Evolutionary conservation across 2,888 invertebrate species (phyloP).

Genomic region (Hymenopus coronatus): DNA sequence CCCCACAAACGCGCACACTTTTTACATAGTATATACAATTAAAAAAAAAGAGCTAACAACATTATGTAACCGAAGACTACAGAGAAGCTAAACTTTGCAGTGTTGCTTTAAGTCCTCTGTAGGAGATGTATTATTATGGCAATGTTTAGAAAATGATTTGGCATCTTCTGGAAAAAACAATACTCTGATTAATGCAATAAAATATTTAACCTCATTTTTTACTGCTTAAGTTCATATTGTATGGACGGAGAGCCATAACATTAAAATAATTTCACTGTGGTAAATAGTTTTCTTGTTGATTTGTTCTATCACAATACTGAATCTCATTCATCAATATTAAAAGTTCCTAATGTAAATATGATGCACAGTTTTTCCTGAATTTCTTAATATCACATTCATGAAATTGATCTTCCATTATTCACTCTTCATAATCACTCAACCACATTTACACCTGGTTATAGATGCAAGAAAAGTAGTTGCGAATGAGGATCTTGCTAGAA

Average conservation of each 20-base stretch:
- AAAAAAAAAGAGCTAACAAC: neutral
- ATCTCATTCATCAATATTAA: neutral
- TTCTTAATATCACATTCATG: neutral
- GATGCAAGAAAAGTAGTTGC: neutral
- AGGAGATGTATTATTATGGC: neutral
- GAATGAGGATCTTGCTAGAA: too few relatives aligned
- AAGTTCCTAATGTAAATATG: neutral
- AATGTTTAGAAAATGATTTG: neutral
- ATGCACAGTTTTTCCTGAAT: neutral
- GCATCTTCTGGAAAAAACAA: neutral
- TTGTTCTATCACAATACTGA: neutral
- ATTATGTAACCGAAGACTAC: neutral
- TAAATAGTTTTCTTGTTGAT: neutral
- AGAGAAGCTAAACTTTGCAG: neutral
- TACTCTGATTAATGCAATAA: neutral
- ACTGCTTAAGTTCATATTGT: neutral
- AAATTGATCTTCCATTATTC: neutral
- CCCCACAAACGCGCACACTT: neutral
- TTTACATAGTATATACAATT: neutral
- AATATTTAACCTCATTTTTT: neutral
- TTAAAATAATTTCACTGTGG: neutral
- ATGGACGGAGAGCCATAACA: conserved; percentile 15
- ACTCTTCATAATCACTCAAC: neutral
- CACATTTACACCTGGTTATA: neutral
- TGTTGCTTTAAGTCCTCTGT: neutral